Conservation (phyloP, 2,888 invertebrate genomes). For the Anagyrus pseudococci region DNA sequence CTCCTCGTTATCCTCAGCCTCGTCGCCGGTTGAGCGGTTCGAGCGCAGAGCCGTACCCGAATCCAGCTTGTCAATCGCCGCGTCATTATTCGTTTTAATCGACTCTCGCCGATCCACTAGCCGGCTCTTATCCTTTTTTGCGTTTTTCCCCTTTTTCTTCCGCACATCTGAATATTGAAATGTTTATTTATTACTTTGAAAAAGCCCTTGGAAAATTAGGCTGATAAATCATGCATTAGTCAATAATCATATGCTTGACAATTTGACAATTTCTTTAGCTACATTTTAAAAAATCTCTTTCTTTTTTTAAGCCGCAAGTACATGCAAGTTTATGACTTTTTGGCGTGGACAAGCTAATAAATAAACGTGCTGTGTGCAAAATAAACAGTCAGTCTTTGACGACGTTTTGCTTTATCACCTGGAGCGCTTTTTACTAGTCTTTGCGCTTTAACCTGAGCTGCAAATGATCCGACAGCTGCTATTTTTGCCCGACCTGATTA, state of each 20-base stretch:
- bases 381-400: no score
- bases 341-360: no score
- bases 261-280: no score
- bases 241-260: no score
- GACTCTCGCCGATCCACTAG: conserved; percentile 52
- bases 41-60: conserved; percentile 14
- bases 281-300: no score
- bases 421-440: conserved; percentile 54
- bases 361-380: no score
- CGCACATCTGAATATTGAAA: no score
- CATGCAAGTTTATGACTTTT: no score
- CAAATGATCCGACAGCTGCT: conserved; percentile 42
- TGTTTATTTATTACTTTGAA: no score
- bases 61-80: conserved; percentile 1
- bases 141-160: conserved; percentile 48
- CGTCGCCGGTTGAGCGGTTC: neutral
- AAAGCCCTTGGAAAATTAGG: no score
- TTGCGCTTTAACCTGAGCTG: conserved; percentile 40
- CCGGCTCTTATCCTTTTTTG: conserved; percentile 48
- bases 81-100: neutral
- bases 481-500: conserved; percentile 47
- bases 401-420: conserved; percentile 54
- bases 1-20: conserved; percentile 55
- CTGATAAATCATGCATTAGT: no score
- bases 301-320: no score